A percentile compares a stretch with the other conserved stretches of the same genome.
Conservation (phyloP, 2,888 invertebrate genomes). For the Apamea sordens region DNA sequence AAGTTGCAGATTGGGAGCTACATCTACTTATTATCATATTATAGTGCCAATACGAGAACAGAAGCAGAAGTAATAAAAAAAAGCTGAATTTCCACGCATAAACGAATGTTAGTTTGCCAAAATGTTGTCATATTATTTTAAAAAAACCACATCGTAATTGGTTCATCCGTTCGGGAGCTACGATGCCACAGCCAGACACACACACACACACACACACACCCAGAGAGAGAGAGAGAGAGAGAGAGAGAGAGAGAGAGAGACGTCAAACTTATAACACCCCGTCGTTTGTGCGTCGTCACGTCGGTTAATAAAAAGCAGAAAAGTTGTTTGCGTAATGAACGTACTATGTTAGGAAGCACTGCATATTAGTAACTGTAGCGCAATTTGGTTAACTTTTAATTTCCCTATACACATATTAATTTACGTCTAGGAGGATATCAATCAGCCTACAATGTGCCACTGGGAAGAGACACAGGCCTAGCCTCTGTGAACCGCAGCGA, state of each 20-base stretch:
- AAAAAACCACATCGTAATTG: too few species aligned
- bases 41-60: background rate
- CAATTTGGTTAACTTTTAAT: background rate
- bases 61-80: background rate
- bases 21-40: background rate
- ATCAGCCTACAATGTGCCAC: background rate
- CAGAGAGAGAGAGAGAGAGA: too few species aligned
- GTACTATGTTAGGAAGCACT: background rate
- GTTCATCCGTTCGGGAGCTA: too few species aligned
- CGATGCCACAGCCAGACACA: too few species aligned
- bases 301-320: background rate
- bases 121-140: background rate
- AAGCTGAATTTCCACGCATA: background rate
- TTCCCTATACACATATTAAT: background rate
- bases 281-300: too few species aligned
- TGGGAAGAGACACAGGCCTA: background rate
- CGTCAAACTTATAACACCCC: too few species aligned
- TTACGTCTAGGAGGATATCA: too few species aligned
- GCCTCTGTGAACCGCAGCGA: background rate
- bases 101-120: conserved; percentile 3
- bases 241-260: too few species aligned
- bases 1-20: background rate
- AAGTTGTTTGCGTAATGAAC: background rate
- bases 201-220: too few species aligned
- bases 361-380: background rate